Base-by-base conservation (phyloP, 2,888 invertebrate genomes). In the Hydraecia micacea region DNA sequence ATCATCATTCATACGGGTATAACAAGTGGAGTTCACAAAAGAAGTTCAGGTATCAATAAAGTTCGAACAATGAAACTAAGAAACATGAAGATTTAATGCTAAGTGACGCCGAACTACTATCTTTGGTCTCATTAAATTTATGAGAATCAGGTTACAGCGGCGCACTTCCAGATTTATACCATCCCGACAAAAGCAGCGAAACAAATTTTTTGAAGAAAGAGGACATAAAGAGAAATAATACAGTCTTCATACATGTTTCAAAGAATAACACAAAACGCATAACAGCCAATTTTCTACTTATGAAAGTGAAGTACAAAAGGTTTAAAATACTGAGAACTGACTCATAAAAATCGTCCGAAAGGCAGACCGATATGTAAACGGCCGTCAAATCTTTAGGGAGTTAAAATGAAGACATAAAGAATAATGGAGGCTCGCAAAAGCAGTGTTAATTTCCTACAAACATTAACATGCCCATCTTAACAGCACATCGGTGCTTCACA, bases 361-460 rank as follows among this genome's bases (percentile, higher is more conserved):
- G 85, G 73, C 82, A 74, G 73, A 32, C 67, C 77, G 82, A 83
- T 87, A 84, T 87, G 89, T 89, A 91, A 91, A 89, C 86, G 79
- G 87, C 84, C 82, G 86, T 85, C 76, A 87, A 87, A 80, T 83
- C 90, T 92, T 89, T 90, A 91, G 81, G 88, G 88, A 84, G 90
- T 90, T 92, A 92, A 94, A 93, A 95, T 93, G 93, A 94, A 94
- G 93, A 93, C 93, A 93, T 93, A 93, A 94, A 93, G 91, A 91
- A 92, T 92, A 93, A 91, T 92, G 87, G 89, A 85, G 90, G 90
- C 91, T 91, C 90, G 92, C 92, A 91, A 93, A 93, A 91, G 90
- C 89, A 90, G 92, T 93, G 95, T 93, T 95, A 95, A 95, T 95
- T 94, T 93, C 89, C 90, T 87, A 89, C 92, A 89, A 89, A 91